Base-by-base conservation (phyloP, 2,797 vertebrate species). In the Siniperca undulata region DNA sequence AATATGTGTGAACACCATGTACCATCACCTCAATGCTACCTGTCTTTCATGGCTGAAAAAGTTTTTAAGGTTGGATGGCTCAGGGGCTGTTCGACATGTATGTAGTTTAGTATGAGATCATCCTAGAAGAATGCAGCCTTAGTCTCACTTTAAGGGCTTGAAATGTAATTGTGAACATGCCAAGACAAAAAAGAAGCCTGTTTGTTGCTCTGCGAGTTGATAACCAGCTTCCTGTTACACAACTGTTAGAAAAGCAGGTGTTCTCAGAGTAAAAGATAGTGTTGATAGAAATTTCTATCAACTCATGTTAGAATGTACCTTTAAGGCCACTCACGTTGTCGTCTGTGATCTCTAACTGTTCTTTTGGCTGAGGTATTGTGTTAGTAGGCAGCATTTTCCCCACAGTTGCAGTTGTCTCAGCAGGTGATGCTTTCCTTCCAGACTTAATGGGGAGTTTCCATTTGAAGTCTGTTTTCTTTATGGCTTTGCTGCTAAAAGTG, bases 401-500 rank as follows among this genome's bases (percentile, higher is more conserved):
- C 74, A 44, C 64, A 56, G 85, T 89, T 85, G 89, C 90, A 87
- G 83, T 85, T 5, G 78, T 86, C 93, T 48, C 95, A 95, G 95
- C 94, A 93, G 93, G 95, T 85, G 91, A 90, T 82, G 53, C 81
- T 86, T 90, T 86, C 81, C 87, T 79, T 61, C 56, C 84, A 91
- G 86, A 89, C 72, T 91, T 93, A 91, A 94, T 90, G 83, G 89
- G 90, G 80, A 84, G 69, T 93, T 94, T 94, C 91, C 90, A 91
- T 94, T 93, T 94, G 93, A 94, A 94, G 93, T 93, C 78, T 84
- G 86, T 58, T 81, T 69, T 84, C 85, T 94, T 95, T 93, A 95
- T 82, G 79, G 88, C 84, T 76, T 70, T 79, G 77, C 91, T 84
- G 85, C 84, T 84, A 0, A 79, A 80, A 52, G 73, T 85, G 75